These are phyloP conservation scores for Panonychus citri DNA, from an alignment of 1,140 invertebrate species.

Conservation along the genomic window DNA sequence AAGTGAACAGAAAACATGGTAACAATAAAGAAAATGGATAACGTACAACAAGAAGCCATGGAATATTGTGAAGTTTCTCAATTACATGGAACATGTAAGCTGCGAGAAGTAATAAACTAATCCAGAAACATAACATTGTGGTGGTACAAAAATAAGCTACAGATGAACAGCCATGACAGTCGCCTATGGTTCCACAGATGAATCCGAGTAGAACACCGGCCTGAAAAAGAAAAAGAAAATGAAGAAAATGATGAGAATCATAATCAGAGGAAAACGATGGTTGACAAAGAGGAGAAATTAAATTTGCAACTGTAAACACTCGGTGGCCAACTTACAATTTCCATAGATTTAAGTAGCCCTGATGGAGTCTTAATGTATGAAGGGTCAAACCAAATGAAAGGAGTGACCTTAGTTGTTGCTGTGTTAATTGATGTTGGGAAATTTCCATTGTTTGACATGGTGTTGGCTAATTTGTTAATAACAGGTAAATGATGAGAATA, in stretches of 20 bases:
- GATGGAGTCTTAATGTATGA: conserved; percentile 41
- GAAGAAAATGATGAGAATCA: conserved; percentile 9
- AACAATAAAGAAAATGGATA: not conserved
- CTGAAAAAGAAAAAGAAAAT: conserved; percentile 28
- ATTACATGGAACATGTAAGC: conserved; percentile 64
- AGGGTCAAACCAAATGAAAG: conserved; percentile 43
- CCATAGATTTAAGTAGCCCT: conserved; percentile 47
- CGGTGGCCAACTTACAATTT: conserved; percentile 47
- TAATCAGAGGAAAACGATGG: conserved; percentile 1
- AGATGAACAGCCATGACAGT: conserved; percentile 20
- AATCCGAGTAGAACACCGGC: conserved; percentile 49
- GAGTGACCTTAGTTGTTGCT: conserved; percentile 11
- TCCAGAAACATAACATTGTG: conserved; percentile 59
- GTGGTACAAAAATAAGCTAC: conserved; percentile 55
- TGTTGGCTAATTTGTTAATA: not conserved
- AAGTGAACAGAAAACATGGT: no score
- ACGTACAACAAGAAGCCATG: conserved; percentile 61
- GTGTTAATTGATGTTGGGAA: not conserved
- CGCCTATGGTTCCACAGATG: conserved; percentile 46
- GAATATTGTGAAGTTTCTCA: conserved; percentile 57
- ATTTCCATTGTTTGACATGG: not conserved
- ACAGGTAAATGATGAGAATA: not conserved
- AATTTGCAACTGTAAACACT: no score
- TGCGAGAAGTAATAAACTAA: conserved; percentile 48
- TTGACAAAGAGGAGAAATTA: conserved; percentile 18